Evolutionary conservation across 2,888 invertebrate species (phyloP), one percentile per base, ranked within the genome.

Genomic region (Aporophyla nigra): DNA sequence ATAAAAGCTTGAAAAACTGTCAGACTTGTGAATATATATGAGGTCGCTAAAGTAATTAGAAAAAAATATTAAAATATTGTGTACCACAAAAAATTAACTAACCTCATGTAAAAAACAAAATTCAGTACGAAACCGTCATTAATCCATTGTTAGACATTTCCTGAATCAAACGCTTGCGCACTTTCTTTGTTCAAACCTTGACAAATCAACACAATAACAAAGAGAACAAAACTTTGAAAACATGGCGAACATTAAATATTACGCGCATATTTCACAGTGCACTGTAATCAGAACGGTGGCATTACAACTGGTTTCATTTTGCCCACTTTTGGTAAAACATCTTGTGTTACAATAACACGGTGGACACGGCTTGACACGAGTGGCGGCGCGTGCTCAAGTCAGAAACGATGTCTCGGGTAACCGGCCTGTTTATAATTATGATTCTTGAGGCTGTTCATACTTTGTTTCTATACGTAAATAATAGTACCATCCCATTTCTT

Each of bases 281-380:
- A 61, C 43, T 63, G 74, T 74, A 88, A 77, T 77, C 76, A 88
- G 85, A 83, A 72, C 78, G 81, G 70, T 70, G 76, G 69, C 65
- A 80, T 78, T 76, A 82, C 76, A 81, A 88, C 81, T 74, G 84
- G 89, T 88, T 77, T 86, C 58, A 80, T 86, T 87, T 86, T 76
- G 65, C 54, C 80, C 86, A 71, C 76, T 87, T 88, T 84, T 82
- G 87, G 87, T 84, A 85, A 87, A 86, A 88, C 85, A 83, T 76
- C 82, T 85, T 70, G 74, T 86, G 85, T 89, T 89, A 89, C 88
- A 90, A 91, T 89, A 91, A 89, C 87, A 90, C 62, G 78, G 72
- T 46, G 73, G 82, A 75, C 74, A 82, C 68, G 78, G 67, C 66
- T 51, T 73, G 83, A 75, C 76, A 82, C 69, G 80, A 74, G 33